Evolutionary conservation across 2,797 vertebrate genomes (phyloP).

Genomic region (Tachyglossus aculeatus): DNA sequence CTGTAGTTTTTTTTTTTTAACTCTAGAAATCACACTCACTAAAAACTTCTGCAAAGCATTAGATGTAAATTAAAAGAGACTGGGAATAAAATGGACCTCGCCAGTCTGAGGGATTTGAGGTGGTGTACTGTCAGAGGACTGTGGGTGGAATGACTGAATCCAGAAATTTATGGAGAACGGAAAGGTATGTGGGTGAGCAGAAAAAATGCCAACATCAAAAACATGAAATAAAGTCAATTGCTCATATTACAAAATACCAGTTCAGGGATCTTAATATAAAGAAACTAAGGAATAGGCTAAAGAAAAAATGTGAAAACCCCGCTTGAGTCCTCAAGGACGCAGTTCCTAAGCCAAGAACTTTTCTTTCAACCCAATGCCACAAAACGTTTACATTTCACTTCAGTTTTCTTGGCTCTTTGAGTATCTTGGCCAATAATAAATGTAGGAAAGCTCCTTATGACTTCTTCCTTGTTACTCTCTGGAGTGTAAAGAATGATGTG

Average conservation of each 20-base stretch:
- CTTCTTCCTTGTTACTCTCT: not conserved
- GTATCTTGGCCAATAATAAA: constrained; percentile 4
- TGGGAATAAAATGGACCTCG: constrained; percentile 46
- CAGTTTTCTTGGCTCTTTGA: constrained; percentile 27
- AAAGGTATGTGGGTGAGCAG: constrained; percentile 42
- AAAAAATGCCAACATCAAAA: constrained; percentile 39
- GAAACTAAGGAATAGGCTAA: constrained; percentile 29
- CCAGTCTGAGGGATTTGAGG: not conserved
- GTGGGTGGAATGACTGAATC: constrained; percentile 31
- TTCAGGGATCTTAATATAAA: constrained; percentile 20
- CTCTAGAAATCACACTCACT: constrained; percentile 53
- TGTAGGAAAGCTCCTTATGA: not conserved
- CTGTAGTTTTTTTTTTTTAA: constrained; percentile 12
- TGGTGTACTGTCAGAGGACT: not conserved
- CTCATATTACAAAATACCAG: constrained; percentile 16
- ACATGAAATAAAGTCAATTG: constrained; percentile 43
- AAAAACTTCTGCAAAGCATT: constrained; percentile 18
- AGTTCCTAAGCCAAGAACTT: not conserved
- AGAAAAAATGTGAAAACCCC: constrained; percentile 2
- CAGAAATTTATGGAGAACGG: constrained; percentile 34
- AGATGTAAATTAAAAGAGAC: constrained; percentile 61
- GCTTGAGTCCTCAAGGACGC: constrained; percentile 20
- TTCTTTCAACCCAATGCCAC: constrained; percentile 3
- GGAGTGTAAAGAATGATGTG: not conserved
- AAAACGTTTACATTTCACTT: constrained; percentile 17